These are phyloP conservation scores for Poliocrania exsul DNA, from an alignment of 2,797 vertebrate genomes.

Conservation along the genomic window DNA sequence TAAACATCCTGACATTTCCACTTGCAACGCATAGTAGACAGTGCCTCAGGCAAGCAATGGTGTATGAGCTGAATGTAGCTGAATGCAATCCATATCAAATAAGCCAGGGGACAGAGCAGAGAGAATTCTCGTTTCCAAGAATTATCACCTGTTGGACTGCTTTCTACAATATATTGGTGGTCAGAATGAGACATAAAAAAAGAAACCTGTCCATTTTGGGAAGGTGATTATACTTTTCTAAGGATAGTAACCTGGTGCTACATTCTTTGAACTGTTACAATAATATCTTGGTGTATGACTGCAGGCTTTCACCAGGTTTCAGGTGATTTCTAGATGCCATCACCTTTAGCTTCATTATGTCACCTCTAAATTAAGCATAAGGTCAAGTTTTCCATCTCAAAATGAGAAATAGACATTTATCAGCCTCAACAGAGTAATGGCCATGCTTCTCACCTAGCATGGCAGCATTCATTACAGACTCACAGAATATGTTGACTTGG, in stretches of 20 bases:
- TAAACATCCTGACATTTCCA: slow-evolving; percentile 55
- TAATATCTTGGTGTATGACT: background rate
- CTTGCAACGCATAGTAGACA: background rate
- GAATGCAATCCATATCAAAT: slow-evolving; percentile 10
- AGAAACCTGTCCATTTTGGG: background rate
- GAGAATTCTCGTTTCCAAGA: background rate
- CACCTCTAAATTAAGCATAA: background rate
- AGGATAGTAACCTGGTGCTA: background rate
- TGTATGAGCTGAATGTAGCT: background rate
- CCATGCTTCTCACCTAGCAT: background rate
- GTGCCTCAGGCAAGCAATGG: slow-evolving; percentile 19
- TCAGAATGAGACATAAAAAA: background rate
- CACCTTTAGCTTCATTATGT: background rate
- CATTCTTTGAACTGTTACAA: background rate
- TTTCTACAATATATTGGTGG: background rate
- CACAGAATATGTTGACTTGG: background rate
- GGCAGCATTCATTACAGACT: background rate
- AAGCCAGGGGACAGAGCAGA: background rate
- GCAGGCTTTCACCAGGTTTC: background rate
- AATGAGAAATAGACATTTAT: background rate
- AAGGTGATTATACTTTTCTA: background rate
- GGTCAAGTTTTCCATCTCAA: background rate
- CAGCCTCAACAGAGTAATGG: background rate
- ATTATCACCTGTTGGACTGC: background rate
- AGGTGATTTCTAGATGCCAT: background rate